Percentiles rank a stretch among this genome's conserved stretches.
Conservation (phyloP, 2,888 invertebrate genomes). For the Agrochola macilenta region DNA sequence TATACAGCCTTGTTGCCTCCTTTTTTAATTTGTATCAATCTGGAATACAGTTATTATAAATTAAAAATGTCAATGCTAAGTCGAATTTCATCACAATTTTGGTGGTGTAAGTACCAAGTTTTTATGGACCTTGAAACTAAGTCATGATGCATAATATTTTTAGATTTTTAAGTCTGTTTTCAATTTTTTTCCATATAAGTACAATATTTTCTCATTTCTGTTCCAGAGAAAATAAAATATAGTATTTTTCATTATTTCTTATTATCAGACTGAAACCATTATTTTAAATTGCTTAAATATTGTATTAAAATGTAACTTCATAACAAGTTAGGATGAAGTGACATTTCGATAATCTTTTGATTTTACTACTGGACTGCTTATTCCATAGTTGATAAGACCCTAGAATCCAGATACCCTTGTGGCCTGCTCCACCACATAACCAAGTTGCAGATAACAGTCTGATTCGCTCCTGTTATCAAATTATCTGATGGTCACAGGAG, state of each 20-base stretch:
- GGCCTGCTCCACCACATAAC: constrained; percentile 48
- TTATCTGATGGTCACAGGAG: not conserved
- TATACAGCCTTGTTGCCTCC: constrained; percentile 29
- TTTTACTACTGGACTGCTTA: constrained; percentile 26
- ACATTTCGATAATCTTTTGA: constrained; percentile 33
- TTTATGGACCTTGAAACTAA: constrained; percentile 22
- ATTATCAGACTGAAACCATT: constrained; percentile 25
- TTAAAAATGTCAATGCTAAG: constrained; percentile 45
- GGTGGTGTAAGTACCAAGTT: constrained; percentile 51
- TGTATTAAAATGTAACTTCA: constrained; percentile 48
- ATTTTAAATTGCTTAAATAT: constrained; percentile 38
- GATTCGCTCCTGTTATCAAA: too few relatives aligned
- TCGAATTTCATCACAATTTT: constrained; percentile 48
- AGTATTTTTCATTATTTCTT: constrained; percentile 1
- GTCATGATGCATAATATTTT: constrained; percentile 17
- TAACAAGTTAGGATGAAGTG: constrained; percentile 13
- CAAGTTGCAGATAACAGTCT: not conserved
- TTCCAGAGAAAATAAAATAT: constrained; percentile 13
- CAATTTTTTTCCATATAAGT: constrained; percentile 9
- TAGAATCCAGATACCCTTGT: constrained; percentile 46
- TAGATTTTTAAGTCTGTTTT: constrained; percentile 23
- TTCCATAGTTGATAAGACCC: constrained; percentile 24
- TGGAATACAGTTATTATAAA: constrained; percentile 45
- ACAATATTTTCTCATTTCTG: constrained; percentile 7
- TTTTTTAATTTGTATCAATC: constrained; percentile 34